A percentile compares a stretch with the other conserved stretches of the same genome.
These are phyloP conservation scores for Crambe crambe DNA, from an alignment of 37 sponge, comb jelly and placozoan genomes.

Conservation along the genomic window DNA sequence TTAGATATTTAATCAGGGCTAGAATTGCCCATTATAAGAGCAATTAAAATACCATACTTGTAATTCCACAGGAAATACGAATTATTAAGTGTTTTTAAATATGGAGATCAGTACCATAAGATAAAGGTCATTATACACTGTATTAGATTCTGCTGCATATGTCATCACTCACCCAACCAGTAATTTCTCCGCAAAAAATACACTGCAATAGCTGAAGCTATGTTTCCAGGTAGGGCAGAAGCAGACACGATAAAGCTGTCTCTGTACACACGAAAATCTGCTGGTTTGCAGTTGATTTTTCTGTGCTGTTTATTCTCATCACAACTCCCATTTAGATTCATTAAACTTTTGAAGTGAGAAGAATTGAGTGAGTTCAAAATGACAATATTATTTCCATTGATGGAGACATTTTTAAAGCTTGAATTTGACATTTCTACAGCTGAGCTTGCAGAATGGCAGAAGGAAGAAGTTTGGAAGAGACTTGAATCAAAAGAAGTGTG, in stretches of 20 bases:
- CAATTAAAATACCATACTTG: not conserved
- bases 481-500: not conserved
- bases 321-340: not conserved
- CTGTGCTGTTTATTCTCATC: not conserved
- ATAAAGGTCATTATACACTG: too few relatives aligned
- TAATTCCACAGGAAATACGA: not conserved
- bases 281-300: too few relatives aligned
- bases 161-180: slow-evolving; percentile 60
- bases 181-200: slow-evolving; percentile 60
- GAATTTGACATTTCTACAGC: not conserved
- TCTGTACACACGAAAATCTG: slow-evolving; percentile 23
- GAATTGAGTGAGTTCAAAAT: not conserved
- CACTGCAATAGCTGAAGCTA: slow-evolving; percentile 62
- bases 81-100: not conserved
- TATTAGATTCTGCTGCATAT: too few relatives aligned
- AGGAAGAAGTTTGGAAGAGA: not conserved
- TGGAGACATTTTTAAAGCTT: not conserved
- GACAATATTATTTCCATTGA: not conserved
- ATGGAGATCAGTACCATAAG: not conserved
- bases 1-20: too few relatives aligned
- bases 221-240: slow-evolving; percentile 55
- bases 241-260: slow-evolving; percentile 51
- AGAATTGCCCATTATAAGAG: not conserved
- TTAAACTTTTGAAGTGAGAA: not conserved
- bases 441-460: not conserved